Conservation (phyloP, 2,113 vertebrate genomes). For the Strigops habroptila region DNA sequence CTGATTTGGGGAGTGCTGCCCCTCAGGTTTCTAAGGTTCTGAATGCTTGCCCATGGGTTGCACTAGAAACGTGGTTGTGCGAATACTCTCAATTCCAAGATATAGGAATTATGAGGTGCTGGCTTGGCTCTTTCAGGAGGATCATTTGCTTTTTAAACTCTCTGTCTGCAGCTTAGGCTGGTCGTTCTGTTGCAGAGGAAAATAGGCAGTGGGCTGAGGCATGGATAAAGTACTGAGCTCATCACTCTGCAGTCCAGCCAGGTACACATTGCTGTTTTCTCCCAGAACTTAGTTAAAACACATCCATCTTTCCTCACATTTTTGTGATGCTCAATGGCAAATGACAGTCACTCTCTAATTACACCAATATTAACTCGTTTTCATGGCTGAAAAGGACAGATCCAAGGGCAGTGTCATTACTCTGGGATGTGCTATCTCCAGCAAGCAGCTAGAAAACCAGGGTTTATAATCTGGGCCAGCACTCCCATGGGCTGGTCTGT, state of each 20-base stretch:
- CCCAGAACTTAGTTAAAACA: background rate
- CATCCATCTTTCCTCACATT: constrained; percentile 5
- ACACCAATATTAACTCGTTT: background rate
- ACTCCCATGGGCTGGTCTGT: background rate
- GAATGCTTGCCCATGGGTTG: background rate
- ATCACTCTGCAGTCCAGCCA: constrained; percentile 6
- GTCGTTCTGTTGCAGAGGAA: constrained; percentile 7
- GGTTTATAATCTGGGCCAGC: background rate
- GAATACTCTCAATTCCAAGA: background rate
- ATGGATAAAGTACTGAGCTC: background rate
- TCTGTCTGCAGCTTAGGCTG: background rate
- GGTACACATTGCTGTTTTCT: background rate
- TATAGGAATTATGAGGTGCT: background rate
- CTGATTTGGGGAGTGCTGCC: background rate
- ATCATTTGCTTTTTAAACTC: background rate
- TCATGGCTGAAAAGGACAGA: background rate
- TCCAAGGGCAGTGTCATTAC: background rate
- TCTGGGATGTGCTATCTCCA: background rate
- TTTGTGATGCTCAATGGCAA: constrained; percentile 12
- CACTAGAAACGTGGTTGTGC: background rate
- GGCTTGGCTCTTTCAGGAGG: background rate
- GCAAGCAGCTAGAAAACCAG: background rate
- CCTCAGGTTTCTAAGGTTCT: background rate
- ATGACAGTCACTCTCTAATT: background rate
- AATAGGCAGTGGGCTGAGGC: background rate